Conservation (phyloP, 2,797 vertebrate genomes). For the Enteromius argenteus region DNA sequence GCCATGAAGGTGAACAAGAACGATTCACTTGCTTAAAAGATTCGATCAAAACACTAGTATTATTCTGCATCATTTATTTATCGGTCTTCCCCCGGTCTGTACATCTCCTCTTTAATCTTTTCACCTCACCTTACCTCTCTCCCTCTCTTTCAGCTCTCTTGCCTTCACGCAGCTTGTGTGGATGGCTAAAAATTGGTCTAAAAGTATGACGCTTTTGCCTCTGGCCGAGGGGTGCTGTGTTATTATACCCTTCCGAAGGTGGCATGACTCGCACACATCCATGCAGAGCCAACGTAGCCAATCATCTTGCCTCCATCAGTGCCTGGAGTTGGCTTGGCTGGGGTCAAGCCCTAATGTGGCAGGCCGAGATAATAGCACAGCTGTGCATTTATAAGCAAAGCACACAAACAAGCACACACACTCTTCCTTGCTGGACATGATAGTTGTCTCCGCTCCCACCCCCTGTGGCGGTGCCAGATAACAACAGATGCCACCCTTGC, state of each 20-base stretch:
- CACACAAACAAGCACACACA: constrained; percentile 36
- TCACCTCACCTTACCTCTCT: constrained; percentile 23
- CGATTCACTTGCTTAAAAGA: neutral
- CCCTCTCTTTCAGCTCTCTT: neutral
- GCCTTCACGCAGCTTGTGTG: constrained; percentile 7
- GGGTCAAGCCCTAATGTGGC: constrained; percentile 55
- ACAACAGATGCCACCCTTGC: constrained; percentile 56
- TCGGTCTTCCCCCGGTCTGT: neutral
- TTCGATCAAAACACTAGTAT: neutral
- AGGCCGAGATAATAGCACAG: constrained; percentile 55
- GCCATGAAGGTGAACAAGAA: constrained; percentile 9
- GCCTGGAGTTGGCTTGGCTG: constrained; percentile 42
- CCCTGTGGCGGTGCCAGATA: constrained; percentile 46
- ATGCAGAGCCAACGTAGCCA: constrained; percentile 35
- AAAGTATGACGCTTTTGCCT: constrained; percentile 10
- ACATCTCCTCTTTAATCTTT: constrained; percentile 4
- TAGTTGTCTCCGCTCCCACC: constrained; percentile 18
- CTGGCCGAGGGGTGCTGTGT: constrained; percentile 44
- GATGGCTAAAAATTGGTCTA: constrained; percentile 9
- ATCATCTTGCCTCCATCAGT: constrained; percentile 51
- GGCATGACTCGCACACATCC: constrained; percentile 44
- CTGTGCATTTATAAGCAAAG: constrained; percentile 55
- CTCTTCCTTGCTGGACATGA: constrained; percentile 33
- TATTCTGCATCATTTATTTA: neutral
- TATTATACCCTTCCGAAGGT: constrained; percentile 47